Evolutionary conservation across 2,888 invertebrate species (phyloP).

Genomic region (Brachypalpus laphriformis): DNA sequence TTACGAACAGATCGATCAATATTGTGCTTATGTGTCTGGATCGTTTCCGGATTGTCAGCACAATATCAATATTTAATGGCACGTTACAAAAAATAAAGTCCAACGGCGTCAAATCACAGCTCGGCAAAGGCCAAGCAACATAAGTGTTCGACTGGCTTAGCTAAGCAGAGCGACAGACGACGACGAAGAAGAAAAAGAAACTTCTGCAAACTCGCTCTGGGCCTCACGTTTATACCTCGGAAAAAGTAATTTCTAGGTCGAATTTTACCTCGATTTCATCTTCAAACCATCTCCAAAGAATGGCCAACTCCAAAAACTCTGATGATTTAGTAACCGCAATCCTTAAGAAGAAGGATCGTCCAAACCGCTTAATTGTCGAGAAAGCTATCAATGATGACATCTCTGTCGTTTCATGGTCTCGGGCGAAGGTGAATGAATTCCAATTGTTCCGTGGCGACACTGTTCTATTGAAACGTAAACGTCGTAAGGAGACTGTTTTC

Average conservation of each 20-base stretch:
- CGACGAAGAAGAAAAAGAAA: conserved; percentile 32
- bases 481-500: too few species aligned
- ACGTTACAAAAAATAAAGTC: too few species aligned
- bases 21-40: too few species aligned
- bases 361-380: conserved; percentile 98
- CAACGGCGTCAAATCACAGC: too few species aligned
- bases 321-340: conserved; percentile 99
- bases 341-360: conserved; percentile 97
- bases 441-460: too few species aligned
- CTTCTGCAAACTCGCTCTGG: conserved; percentile 61
- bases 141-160: conserved; percentile 74
- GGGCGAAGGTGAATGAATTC: too few species aligned
- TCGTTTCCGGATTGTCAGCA: too few species aligned
- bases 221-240: conserved; percentile 59
- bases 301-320: conserved; percentile 81
- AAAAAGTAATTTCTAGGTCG: conserved; percentile 63
- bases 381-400: conserved; percentile 99
- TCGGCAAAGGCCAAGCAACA: too few species aligned
- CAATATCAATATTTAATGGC: too few species aligned
- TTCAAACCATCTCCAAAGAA: conserved; percentile 70
- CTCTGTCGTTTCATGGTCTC: conserved; percentile 97
- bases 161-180: conserved; percentile 56
- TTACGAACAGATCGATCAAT: too few species aligned
- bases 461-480: too few species aligned
- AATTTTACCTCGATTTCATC: conserved; percentile 37